Evolutionary conservation across 1,140 invertebrate genomes (phyloP), one percentile per base, ranked within the genome.

Genomic region (Ceratina japonica): DNA sequence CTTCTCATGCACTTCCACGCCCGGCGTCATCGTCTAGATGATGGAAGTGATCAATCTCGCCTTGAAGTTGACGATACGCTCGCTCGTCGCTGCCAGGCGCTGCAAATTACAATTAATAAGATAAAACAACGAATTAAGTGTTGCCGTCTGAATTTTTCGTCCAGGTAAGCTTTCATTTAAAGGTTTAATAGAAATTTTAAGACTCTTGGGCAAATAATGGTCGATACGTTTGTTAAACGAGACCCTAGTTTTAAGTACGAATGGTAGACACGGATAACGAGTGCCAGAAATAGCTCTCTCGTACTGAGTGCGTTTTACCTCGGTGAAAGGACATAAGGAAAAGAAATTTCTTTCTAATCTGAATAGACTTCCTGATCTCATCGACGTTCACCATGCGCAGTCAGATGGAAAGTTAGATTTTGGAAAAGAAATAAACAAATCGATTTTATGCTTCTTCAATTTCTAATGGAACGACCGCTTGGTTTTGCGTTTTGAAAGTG

Each of bases 31-130:
- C 1, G 75, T 86, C 80, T 97, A 97, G 91, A 97, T 97, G 91
- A 97, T 95, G 76, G 96, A 96, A 88, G 96, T 97, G 91, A 97
- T 96, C 82, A 97, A 94, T 94, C 96, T 95, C 87, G 96, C 96
- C 93, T 97, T 97, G 95, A 97, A 97, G 95, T 97, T 97, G 87
- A 97, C 96, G 93, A 97, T 96, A 91, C 96, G 95, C 92, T 97
- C 96, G 90, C 96, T 97, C 85, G 96, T 97, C 89, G 96, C 96
- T 61, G 96, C 96, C 88, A 97, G 93, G 88, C 96, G 95, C 94
- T 96, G 93, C 10, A 93, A 94, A 87, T 70, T 15, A 0, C 5
- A 61, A 22, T 0, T 24, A 1, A 58, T 13, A 3, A 8, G 2
- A 20, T 74, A 22, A 64, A 1, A 56, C 13, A 18, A n/a, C 13